Percentiles rank a stretch among this genome's conserved stretches.
Conservation (phyloP, 2,888 invertebrate species). For the Marasmarcha lunaedactyla region DNA sequence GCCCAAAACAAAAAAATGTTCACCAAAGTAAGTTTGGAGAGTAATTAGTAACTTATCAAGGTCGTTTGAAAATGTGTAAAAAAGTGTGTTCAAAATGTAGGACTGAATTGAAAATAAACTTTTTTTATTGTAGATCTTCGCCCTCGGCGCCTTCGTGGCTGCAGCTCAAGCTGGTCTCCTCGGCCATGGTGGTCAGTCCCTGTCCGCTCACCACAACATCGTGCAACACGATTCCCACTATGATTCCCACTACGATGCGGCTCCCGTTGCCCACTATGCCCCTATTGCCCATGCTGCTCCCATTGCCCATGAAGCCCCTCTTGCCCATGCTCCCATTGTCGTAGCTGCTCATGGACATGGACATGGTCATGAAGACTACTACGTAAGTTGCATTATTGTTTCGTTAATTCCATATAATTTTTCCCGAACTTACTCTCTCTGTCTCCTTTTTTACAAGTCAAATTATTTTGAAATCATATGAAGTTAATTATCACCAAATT, state of each 20-base stretch:
- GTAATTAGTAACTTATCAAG: constrained; percentile 14
- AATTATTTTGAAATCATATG: background rate
- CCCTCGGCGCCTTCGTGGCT: constrained; percentile 43
- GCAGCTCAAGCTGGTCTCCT: constrained; percentile 63
- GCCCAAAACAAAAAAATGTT: constrained; percentile 55
- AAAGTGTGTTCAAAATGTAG: constrained; percentile 11
- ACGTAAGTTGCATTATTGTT: constrained; percentile 29
- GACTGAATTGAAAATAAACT: no score
- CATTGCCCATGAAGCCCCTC: constrained; percentile 21
- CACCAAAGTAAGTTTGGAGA: constrained; percentile 44
- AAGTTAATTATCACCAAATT: background rate
- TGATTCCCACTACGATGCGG: constrained; percentile 14
- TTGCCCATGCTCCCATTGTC: constrained; percentile 19
- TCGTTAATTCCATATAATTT: background rate
- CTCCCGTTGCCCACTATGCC: constrained; percentile 18
- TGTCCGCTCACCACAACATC: constrained; percentile 19
- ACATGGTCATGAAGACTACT: constrained; percentile 37
- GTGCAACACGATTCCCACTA: background rate
- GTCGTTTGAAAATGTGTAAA: constrained; percentile 24
- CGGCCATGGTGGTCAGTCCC: constrained; percentile 26
- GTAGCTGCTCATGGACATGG: constrained; percentile 29
- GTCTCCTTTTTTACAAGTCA: background rate
- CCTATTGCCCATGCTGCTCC: constrained; percentile 21
- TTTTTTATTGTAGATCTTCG: constrained; percentile 33
- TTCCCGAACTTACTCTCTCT: background rate